These are phyloP conservation scores for Lepilemur septentrionalis DNA, from an alignment of 2,797 vertebrate genomes.

Conservation along the genomic window DNA sequence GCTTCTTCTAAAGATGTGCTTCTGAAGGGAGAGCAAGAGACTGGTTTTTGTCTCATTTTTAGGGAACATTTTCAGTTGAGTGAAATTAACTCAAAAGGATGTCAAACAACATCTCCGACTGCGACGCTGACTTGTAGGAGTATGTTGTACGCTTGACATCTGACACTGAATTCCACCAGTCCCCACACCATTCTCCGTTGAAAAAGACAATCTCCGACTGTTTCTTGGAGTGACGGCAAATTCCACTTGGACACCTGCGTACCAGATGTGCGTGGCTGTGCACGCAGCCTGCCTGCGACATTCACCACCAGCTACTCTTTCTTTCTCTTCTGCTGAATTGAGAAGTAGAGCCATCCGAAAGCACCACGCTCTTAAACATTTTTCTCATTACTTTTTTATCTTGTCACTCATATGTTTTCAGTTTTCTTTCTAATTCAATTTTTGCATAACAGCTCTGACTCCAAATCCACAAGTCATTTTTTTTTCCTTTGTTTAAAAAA, in stretches of 20 bases:
- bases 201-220: constrained; percentile 46
- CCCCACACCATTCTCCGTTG: constrained; percentile 34
- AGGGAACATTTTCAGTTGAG: neutral
- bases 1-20: neutral
- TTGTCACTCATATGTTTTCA: constrained; percentile 46
- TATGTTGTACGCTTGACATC: neutral
- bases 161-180: constrained; percentile 20
- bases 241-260: constrained; percentile 51
- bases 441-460: neutral
- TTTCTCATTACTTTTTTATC: constrained; percentile 46
- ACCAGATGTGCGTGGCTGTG: neutral
- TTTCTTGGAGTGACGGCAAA: neutral
- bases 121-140: neutral
- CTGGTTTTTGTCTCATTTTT: neutral
- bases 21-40: neutral
- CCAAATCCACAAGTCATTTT: neutral
- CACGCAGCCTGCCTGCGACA: neutral
- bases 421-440: constrained; percentile 33
- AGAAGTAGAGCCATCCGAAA: neutral
- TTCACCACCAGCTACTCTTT: neutral
- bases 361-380: neutral
- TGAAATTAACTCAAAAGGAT: constrained; percentile 2
- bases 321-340: neutral
- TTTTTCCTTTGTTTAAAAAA: neutral
- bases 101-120: neutral